Percentiles rank a stretch among this genome's conserved stretches.
Conservation (phyloP, 2,797 vertebrate genomes). For the Gymnothorax javanicus region DNA sequence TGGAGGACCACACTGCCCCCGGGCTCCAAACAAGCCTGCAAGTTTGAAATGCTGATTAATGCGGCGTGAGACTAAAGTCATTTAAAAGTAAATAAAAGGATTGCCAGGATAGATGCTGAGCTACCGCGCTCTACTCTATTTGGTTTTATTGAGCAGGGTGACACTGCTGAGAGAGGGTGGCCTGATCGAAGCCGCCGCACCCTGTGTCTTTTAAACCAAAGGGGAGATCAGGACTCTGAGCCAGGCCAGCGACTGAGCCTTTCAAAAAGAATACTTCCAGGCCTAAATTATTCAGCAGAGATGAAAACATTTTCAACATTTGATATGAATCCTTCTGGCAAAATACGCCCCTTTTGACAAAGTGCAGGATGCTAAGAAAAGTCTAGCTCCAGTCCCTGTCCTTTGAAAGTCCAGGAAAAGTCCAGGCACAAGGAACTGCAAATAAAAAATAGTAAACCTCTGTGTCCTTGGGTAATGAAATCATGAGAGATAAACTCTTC, state of each 20-base stretch:
- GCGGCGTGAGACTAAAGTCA: background rate
- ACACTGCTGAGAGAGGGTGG: background rate
- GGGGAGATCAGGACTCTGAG: background rate
- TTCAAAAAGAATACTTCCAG: background rate
- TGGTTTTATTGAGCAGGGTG: background rate
- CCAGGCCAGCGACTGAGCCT: no score
- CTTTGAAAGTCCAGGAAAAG: background rate
- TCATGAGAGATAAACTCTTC: background rate
- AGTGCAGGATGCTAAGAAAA: background rate
- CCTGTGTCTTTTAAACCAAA: background rate
- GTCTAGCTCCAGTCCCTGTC: background rate
- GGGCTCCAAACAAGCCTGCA: background rate
- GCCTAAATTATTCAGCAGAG: background rate
- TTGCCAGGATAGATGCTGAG: background rate
- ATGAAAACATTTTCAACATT: background rate
- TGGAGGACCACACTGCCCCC: background rate
- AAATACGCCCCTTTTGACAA: background rate
- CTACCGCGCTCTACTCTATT: background rate
- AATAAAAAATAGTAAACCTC: background rate
- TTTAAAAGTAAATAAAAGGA: constrained; percentile 7
- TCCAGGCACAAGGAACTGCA: background rate
- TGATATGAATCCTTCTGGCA: background rate
- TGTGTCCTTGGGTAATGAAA: background rate
- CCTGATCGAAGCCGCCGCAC: background rate
- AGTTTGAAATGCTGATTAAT: background rate